phyloP scores from a whole-genome alignment of 2,888 invertebrate genomes.

The Ennomos fuscantarius region DNA sequence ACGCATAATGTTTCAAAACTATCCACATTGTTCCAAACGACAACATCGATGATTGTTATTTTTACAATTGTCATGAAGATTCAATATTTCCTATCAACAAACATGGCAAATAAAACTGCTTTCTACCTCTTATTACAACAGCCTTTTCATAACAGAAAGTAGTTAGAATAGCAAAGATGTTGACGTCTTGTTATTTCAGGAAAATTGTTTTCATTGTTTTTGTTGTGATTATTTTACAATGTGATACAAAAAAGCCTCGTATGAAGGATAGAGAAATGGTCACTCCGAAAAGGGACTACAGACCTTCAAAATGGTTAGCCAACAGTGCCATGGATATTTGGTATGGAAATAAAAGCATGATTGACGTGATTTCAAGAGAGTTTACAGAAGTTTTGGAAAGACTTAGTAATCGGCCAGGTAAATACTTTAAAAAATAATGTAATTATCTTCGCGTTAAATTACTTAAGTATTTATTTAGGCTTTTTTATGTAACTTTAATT shows the following conservation, averaged over 20 bases:
- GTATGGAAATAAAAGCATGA: conserved; percentile 66
- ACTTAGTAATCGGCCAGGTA: conserved; percentile 59
- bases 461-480: too few relatives aligned
- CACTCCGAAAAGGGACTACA: conserved; percentile 50
- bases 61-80: conserved; percentile 3
- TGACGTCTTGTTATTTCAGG: conserved; percentile 1
- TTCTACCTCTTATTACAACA: too few relatives aligned
- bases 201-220: background rate
- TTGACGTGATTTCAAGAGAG: conserved; percentile 63
- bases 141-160: background rate
- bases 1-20: conserved; percentile 4
- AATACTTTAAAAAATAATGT: conserved; percentile 15
- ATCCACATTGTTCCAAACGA: conserved; percentile 3
- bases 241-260: conserved; percentile 40
- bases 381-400: conserved; percentile 57
- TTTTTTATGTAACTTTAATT: too few relatives aligned
- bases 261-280: conserved; percentile 34
- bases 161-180: conserved; percentile 12
- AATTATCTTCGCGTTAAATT: background rate
- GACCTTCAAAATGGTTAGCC: conserved; percentile 63
- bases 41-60: conserved; percentile 5
- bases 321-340: conserved; percentile 69
- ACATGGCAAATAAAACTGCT: too few relatives aligned
- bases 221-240: conserved; percentile 33
- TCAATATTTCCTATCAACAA: conserved; percentile 16